A percentile compares a stretch with the other conserved stretches of the same genome.
phyloP scores from a whole-genome alignment of 2,113 vertebrate species.

The Cyphotilapia sp. region DNA sequence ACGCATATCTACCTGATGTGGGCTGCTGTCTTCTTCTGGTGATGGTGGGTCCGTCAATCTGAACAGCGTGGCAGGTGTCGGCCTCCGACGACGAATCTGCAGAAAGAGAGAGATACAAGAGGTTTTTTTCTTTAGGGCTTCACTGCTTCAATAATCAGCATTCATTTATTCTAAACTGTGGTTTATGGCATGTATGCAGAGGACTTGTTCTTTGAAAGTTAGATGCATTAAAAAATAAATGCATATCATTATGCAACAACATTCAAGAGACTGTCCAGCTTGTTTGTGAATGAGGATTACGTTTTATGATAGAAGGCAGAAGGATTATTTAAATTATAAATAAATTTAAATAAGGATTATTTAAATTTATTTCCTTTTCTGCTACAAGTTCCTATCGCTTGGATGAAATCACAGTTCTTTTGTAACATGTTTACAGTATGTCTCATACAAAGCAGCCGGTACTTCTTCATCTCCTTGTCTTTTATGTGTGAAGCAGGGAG shows the following conservation, averaged over 20 bases:
- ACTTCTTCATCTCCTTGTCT: neutral
- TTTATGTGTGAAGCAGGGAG: neutral
- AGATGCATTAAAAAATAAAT: neutral
- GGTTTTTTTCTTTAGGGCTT: neutral
- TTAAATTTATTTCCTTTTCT: neutral
- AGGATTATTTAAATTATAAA: neutral
- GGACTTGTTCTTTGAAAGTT: neutral
- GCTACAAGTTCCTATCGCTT: neutral
- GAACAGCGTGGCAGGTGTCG: slow-evolving; percentile 88
- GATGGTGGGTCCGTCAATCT: slow-evolving; percentile 82
- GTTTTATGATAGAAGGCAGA: neutral
- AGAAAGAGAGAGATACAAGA: neutral
- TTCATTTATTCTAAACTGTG: neutral
- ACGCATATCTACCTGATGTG: slow-evolving; percentile 45
- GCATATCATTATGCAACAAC: neutral
- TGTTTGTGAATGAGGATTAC: slow-evolving; percentile 23
- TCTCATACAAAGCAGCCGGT: neutral
- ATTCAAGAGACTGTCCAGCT: neutral
- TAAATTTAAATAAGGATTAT: neutral
- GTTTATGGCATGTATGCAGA: neutral
- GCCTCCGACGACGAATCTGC: slow-evolving; percentile 85
- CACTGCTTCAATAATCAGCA: neutral
- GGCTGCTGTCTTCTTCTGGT: slow-evolving; percentile 70
- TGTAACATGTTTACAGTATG: neutral
- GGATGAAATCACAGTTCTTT: neutral